These are phyloP conservation scores for Danaus plexippus DNA, from an alignment of 1,140 invertebrate species.

Conservation along the genomic window DNA sequence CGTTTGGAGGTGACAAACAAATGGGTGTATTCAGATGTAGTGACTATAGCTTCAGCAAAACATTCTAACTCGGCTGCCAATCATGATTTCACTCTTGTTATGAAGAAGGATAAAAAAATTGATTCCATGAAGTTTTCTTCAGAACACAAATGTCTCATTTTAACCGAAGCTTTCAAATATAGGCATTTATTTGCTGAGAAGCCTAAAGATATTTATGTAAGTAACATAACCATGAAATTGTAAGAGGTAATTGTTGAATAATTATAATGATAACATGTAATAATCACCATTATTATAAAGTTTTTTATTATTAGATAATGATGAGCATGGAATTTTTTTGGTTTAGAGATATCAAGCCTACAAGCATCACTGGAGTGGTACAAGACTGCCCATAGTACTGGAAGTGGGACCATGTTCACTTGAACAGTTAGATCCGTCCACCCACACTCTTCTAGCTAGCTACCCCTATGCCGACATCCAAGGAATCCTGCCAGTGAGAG, in stretches of 20 bases:
- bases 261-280: no score
- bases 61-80: slow-evolving; percentile 65
- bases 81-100: slow-evolving; percentile 88
- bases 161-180: slow-evolving; percentile 92
- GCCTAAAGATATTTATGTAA: slow-evolving; percentile 81
- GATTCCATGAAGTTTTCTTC: slow-evolving; percentile 98
- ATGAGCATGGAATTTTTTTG: slow-evolving; percentile 1
- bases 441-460: slow-evolving; percentile 83
- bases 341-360: slow-evolving; percentile 89
- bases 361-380: slow-evolving; percentile 97
- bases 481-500: slow-evolving; percentile 74
- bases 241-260: no score
- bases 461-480: slow-evolving; percentile 89
- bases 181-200: slow-evolving; percentile 85
- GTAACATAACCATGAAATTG: slow-evolving; percentile 24
- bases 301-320: not conserved
- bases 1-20: slow-evolving; percentile 95
- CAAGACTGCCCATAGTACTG: slow-evolving; percentile 86
- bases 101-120: slow-evolving; percentile 91
- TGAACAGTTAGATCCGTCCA: slow-evolving; percentile 91
- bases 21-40: slow-evolving; percentile 89
- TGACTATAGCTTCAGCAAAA: slow-evolving; percentile 80
- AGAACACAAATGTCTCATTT: slow-evolving; percentile 91
- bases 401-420: slow-evolving; percentile 92
- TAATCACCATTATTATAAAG: not conserved